Evolutionary conservation across 1,140 invertebrate species (phyloP), one percentile per base, ranked within the genome.

Genomic region (Marisa cornuarietis): DNA sequence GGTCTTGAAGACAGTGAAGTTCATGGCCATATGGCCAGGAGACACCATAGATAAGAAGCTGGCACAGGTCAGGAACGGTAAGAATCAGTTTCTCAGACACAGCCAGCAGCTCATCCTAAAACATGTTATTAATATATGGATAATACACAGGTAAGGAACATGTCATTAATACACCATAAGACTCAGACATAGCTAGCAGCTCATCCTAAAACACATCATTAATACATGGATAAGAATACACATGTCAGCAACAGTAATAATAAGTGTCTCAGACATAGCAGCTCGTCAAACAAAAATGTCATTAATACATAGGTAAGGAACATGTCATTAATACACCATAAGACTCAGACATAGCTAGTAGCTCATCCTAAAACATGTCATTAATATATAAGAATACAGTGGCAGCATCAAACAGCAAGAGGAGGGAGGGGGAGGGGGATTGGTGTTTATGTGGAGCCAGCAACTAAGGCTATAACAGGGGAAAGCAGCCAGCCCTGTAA

Each of bases 71-170:
- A 63, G 65, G 61, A 26, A 68, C 63, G 8, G 76, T 68, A 20
- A 77, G 24, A n/a, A 77, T 77, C 31, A 77, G 76, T 65, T 77
- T 77, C 14, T 77, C 76, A 18, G 76, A 68, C 76, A 77, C 65
- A n/a, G 76, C 76, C 76, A 77, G 65, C 42, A 77, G 24, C 26
- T 77, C 76, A 68, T 77, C 76, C 76, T 77, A 63, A 51, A 69
- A 69, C 63, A 77, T n/a, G n/a, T n/a, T n/a, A n/a, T n/a, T n/a
- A n/a, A n/a, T n/a, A n/a, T n/a, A n/a, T n/a, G n/a, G n/a, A n/a
- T 42, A 42, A 42, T 42, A 42, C 1, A 42, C 6, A 6, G 31
- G 6, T 42, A 42, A 42, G 31, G 6, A 42, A 42, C 31, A 42
- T 24, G 54, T 58, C 54, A 58, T 58, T 11, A 58, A 18, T 14